Conservation (phyloP, 2,113 vertebrate species). For the Saguinus midas region DNA sequence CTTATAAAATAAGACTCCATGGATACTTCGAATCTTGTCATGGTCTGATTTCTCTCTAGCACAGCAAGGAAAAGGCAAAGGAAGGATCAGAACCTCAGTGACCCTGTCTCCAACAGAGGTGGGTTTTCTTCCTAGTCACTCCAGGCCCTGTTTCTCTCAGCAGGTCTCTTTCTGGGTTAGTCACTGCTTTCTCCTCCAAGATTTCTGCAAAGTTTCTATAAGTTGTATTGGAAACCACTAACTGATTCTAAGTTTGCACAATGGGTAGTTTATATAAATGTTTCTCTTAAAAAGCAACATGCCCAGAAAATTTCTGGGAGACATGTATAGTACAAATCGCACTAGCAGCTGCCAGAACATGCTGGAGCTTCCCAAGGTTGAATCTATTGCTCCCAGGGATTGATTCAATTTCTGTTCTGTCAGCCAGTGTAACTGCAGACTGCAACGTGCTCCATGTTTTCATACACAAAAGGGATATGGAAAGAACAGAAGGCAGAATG, state of each 20-base stretch:
- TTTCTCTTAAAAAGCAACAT: slow-evolving; percentile 71
- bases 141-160: slow-evolving; percentile 26
- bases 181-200: slow-evolving; percentile 50
- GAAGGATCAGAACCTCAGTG: background rate
- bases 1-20: background rate
- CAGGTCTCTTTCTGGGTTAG: background rate
- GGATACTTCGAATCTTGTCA: background rate
- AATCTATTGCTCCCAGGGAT: slow-evolving; percentile 65
- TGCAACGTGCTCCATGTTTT: background rate
- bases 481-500: slow-evolving; percentile 49
- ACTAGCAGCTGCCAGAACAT: background rate
- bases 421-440: background rate
- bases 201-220: background rate
- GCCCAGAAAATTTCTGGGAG: slow-evolving; percentile 50
- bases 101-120: background rate
- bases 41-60: background rate
- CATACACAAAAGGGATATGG: slow-evolving; percentile 5
- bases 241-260: slow-evolving; percentile 71
- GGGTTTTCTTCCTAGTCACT: background rate
- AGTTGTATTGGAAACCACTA: slow-evolving; percentile 55
- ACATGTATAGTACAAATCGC: slow-evolving; percentile 38
- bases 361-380: slow-evolving; percentile 62
- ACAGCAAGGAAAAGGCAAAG: background rate
- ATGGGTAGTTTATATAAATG: slow-evolving; percentile 64
- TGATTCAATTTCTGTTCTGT: slow-evolving; percentile 72